phyloP scores from a whole-genome alignment of 2,113 vertebrate genomes.

The Equus przewalskii region DNA sequence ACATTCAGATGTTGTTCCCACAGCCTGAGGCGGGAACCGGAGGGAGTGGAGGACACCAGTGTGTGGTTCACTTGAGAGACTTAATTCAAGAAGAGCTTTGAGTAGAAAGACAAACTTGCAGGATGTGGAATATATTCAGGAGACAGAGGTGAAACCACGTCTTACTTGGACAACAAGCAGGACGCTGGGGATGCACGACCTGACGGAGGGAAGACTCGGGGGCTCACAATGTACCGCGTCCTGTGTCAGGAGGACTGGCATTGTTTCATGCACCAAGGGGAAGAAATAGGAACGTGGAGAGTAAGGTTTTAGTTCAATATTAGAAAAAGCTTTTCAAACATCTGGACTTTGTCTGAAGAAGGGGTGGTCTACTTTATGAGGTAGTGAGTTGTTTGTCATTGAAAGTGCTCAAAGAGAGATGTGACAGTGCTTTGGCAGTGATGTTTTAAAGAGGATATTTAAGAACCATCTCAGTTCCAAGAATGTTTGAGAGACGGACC shows the following conservation, averaged over 20 bases:
- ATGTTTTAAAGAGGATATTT: background rate
- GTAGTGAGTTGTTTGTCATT: background rate
- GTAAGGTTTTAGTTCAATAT: background rate
- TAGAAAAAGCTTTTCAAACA: background rate
- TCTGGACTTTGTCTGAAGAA: background rate
- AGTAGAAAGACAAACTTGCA: background rate
- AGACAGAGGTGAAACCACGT: background rate
- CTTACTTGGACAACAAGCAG: no score
- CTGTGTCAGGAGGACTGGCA: background rate
- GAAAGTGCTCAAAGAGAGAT: background rate
- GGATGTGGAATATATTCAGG: background rate
- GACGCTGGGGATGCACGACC: background rate
- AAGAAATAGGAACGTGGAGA: background rate
- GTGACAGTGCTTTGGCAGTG: background rate
- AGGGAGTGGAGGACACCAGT: background rate
- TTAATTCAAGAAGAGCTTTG: background rate
- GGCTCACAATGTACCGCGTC: fast-evolving
- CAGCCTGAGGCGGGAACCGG: background rate
- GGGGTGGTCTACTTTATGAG: background rate
- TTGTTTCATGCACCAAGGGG: background rate
- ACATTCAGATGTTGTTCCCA: background rate
- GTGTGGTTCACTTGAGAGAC: background rate
- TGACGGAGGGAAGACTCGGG: no score
- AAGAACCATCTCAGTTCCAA: background rate
- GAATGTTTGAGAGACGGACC: background rate